Evolutionary conservation across 2,888 invertebrate species (phyloP).

Genomic region (Drosophila recens): DNA sequence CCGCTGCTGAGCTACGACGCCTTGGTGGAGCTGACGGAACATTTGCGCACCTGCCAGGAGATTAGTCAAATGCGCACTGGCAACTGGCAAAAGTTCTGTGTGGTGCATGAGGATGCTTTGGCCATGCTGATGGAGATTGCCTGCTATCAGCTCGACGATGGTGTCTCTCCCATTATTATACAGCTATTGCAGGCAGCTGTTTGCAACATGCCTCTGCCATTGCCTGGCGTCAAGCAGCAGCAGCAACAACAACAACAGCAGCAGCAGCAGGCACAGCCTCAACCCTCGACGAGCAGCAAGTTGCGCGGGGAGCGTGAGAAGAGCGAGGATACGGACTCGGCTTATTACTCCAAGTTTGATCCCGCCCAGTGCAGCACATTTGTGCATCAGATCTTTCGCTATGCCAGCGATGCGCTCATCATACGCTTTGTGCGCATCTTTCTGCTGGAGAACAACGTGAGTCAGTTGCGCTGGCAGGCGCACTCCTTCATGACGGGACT

Average conservation of each 20-base stretch:
- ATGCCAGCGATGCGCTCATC: slow-evolving; percentile 86
- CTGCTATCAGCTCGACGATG: slow-evolving; percentile 93
- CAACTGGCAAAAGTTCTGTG: slow-evolving; percentile 97
- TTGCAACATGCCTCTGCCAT: slow-evolving; percentile 86
- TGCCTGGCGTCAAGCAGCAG: slow-evolving; percentile 54
- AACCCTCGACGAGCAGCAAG: slow-evolving; percentile 71
- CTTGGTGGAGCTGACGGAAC: slow-evolving; percentile 97
- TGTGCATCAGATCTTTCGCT: slow-evolving; percentile 90
- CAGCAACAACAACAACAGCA: slow-evolving; percentile 44
- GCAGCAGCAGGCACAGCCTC: slow-evolving; percentile 17
- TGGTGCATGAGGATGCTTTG: slow-evolving; percentile 90
- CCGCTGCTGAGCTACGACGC: slow-evolving; percentile 92
- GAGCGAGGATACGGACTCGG: slow-evolving; percentile 88
- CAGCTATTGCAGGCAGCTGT: slow-evolving; percentile 96
- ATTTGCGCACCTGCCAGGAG: slow-evolving; percentile 96
- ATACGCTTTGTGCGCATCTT: slow-evolving; percentile 94
- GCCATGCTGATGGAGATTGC: slow-evolving; percentile 94
- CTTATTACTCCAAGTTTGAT: slow-evolving; percentile 88
- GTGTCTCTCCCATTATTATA: slow-evolving; percentile 95
- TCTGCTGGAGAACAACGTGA: slow-evolving; percentile 96
- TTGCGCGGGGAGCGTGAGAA: slow-evolving; percentile 88
- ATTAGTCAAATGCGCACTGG: slow-evolving; percentile 95
- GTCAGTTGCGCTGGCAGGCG: slow-evolving; percentile 97
- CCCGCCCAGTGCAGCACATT: slow-evolving; percentile 89
- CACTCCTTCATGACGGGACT: slow-evolving; percentile 94